Base-by-base conservation (phyloP, 2,888 invertebrate species). In the Peribatodes rhomboidaria region DNA sequence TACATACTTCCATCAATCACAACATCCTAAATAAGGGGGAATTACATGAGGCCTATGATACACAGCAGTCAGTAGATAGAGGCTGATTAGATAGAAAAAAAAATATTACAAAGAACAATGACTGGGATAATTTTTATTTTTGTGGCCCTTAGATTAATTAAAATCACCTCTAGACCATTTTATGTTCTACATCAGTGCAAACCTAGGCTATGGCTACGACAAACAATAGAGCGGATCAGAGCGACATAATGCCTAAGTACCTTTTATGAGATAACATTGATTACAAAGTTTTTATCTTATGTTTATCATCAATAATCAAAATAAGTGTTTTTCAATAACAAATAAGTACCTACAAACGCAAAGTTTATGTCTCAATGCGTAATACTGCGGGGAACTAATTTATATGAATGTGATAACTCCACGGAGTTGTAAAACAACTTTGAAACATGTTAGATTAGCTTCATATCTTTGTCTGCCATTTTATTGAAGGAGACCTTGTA, bases 401-500 rank as follows among this genome's bases (percentile, higher is more conserved):
- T 11, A n/a, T 13, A 37, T 20, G 18, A 35, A 4, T 46, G 10
- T 35, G 13, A 31, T 31, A 33, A n/a, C 39, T 14, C 31, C 27
- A 27, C 35, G 8, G n/a, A 60, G 35, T 18, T 20, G 35, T 42
- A 54, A 52, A 63, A 60, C 67, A 60, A 60, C 59, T 62, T 68
- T 56, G 58, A 59, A 59, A 56, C 67, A 56, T 49, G 47, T 39
- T 58, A 55, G 20, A 53, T 46, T 42, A 35, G 13, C 35, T 52
- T 58, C 4, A 8, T 59, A 59, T 68, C 72, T 74, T 68, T 68
- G 80, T 77, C 82, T 85, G 83, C 85, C 83, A 84, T 84, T 80
- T 80, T 83, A 79, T 58, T 81, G 81, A 79, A 82, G 79, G 77
- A 84, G 83, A 83, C 84, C 84, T 83, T 82, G 81, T 71, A 68